Base-by-base conservation (phyloP, 2,888 invertebrate genomes). In the Xanthorhoe spadicearia region DNA sequence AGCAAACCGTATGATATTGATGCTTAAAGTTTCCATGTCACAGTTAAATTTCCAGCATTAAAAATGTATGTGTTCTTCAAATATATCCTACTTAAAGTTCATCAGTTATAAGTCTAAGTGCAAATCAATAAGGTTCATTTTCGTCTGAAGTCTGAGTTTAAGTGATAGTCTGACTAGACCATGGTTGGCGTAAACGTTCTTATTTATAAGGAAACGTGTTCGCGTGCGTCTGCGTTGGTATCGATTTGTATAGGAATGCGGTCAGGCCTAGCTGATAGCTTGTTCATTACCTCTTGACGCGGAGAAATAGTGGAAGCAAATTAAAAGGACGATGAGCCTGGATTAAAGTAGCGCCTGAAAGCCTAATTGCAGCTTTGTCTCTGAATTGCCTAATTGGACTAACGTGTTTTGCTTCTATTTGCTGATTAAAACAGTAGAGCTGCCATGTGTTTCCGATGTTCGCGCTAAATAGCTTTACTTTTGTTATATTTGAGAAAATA, bases 181-280 rank as follows among this genome's bases (percentile, higher is more conserved):
- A 17, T 80, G 82, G 82, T 83, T 82, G 75, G 85, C 81, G 82
- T 86, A 87, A 90, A 88, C 83, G 88, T 80, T 84, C 85, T 83
- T 89, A 90, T 90, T 90, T 89, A 88, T 87, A 87, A 86, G 79
- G 81, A 83, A 89, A 88, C 87, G 85, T 86, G 86, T 84, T 84
- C 75, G 79, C 81, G 80, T 82, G 82, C 84, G 83, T 84, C 64
- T 83, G 80, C 83, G 81, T 73, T 73, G 75, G 72, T 78, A 76
- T 77, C 77, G 75, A 73, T 61, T 73, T 74, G 77, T 80, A 76
- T 77, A 74, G 76, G 75, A 79, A 80, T 78, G 66, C 65, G 77
- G 76, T 74, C 64, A 61, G 58, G 59, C 56, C 61, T 15, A 74
- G 65, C 71, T 74, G 76, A 83, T 80, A 78, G 75, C 76, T 74